A percentile compares a stretch with the other conserved stretches of the same genome.
Evolutionary conservation across 2,797 vertebrate genomes (phyloP).

Genomic region (Champsocephalus gunnari): DNA sequence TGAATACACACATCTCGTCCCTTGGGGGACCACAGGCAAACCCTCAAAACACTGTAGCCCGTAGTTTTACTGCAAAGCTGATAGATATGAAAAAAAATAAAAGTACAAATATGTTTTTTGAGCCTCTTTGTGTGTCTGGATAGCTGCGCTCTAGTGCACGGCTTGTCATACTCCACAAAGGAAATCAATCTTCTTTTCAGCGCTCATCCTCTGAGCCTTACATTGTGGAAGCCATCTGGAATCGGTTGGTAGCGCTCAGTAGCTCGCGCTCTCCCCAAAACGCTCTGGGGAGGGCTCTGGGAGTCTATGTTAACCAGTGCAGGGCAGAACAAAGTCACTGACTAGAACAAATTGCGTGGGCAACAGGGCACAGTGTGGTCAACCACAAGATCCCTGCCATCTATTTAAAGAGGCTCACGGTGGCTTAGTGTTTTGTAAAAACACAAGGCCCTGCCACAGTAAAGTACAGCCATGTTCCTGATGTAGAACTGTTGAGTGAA

Average conservation of each 20-base stretch:
- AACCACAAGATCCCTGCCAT: conserved; percentile 68
- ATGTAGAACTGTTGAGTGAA: conserved; percentile 38
- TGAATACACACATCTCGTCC: conserved; percentile 50
- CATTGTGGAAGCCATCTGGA: conserved; percentile 83
- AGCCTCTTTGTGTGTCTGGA: conserved; percentile 76
- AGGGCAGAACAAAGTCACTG: conserved; percentile 75
- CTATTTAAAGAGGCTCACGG: conserved; percentile 53
- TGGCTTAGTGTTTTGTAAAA: conserved; percentile 44
- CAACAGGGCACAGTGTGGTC: conserved; percentile 72
- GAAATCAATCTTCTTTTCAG: conserved; percentile 87
- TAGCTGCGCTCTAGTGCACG: conserved; percentile 76
- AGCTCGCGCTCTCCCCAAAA: conserved; percentile 61
- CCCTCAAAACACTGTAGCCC: conserved; percentile 39
- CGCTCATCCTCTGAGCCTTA: conserved; percentile 78
- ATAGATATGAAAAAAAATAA: conserved; percentile 65
- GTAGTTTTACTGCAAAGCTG: conserved; percentile 58
- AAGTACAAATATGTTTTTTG: conserved; percentile 69
- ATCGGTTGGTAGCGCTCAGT: conserved; percentile 77
- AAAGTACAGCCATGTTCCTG: conserved; percentile 28
- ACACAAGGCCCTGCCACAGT: conserved; percentile 10
- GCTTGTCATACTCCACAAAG: conserved; percentile 84
- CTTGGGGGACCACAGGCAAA: conserved; percentile 48
- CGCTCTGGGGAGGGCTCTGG: conserved; percentile 61
- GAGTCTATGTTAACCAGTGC: conserved; percentile 72
- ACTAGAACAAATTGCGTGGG: conserved; percentile 82